phyloP scores from a whole-genome alignment of 1,140 invertebrate species.

The Leptonema lineaticorne region DNA sequence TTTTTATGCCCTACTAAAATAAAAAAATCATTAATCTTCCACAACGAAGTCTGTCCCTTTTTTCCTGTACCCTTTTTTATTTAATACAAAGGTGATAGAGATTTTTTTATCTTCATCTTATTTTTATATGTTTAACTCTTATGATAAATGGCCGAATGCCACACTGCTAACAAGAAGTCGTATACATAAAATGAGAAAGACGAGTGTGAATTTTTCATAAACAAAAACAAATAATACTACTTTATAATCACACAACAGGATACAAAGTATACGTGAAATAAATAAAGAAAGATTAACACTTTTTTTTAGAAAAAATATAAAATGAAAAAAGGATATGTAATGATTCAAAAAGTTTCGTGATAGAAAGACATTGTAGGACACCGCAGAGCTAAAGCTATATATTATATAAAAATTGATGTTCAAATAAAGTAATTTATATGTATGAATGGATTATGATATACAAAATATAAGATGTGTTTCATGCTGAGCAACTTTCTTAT shows the following conservation, averaged over 20 bases:
- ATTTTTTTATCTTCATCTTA: background rate
- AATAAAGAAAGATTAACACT: too few relatives aligned
- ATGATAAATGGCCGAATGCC: conserved; percentile 12
- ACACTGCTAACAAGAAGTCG: background rate
- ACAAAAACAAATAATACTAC: background rate
- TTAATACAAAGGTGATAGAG: background rate
- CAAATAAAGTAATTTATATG: conserved; percentile 34
- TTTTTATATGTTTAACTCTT: background rate
- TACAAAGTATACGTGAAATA: background rate
- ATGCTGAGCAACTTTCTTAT: conserved; percentile 26
- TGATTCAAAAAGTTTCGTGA: background rate
- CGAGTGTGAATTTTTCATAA: conserved; percentile 6
- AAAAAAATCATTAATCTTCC: conserved; percentile 12
- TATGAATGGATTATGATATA: conserved; percentile 35
- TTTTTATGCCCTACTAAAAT: background rate
- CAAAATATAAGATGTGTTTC: conserved; percentile 1
- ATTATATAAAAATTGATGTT: conserved; percentile 33
- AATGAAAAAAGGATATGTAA: too few relatives aligned
- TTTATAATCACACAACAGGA: conserved; percentile 3
- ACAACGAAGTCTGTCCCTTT: background rate
- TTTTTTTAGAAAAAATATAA: too few relatives aligned
- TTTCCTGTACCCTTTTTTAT: too few relatives aligned
- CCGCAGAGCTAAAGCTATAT: background rate
- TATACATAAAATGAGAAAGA: background rate
- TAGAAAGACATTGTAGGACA: conserved; percentile 10